A percentile compares a stretch with the other conserved stretches of the same genome.
Evolutionary conservation across 2,113 vertebrate genomes (phyloP).

Genomic region (Petromus typicus): DNA sequence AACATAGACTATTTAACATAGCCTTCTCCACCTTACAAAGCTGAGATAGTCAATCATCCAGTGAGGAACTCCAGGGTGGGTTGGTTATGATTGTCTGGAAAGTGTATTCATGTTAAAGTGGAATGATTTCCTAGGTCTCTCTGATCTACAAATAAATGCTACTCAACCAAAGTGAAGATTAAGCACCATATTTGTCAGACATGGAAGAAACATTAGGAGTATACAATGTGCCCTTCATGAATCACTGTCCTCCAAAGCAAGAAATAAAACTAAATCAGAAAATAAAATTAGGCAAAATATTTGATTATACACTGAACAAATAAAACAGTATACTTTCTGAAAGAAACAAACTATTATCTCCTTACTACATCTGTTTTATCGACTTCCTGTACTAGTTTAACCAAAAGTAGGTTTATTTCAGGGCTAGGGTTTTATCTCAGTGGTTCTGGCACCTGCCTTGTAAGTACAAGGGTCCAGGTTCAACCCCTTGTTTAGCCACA

Average conservation of each 20-base stretch:
- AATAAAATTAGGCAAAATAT: background rate
- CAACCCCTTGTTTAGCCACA: no score
- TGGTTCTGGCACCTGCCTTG: no score
- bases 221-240: background rate
- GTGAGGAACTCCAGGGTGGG: background rate
- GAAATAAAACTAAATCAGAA: background rate
- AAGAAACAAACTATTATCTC: background rate
- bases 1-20: background rate
- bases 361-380: background rate
- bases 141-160: slow-evolving; percentile 6
- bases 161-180: slow-evolving; percentile 26
- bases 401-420: background rate
- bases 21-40: background rate
- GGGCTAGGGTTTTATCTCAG: no score
- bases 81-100: background rate
- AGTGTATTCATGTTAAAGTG: background rate
- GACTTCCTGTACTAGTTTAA: background rate
- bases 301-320: background rate
- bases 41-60: background rate
- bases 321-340: background rate
- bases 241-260: background rate
- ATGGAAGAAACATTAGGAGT: slow-evolving; percentile 1
- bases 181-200: background rate
- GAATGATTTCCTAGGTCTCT: background rate
- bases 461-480: no score